These are phyloP conservation scores for Lasioglossum villosulum DNA, from an alignment of 2,888 invertebrate species.

Conservation along the genomic window DNA sequence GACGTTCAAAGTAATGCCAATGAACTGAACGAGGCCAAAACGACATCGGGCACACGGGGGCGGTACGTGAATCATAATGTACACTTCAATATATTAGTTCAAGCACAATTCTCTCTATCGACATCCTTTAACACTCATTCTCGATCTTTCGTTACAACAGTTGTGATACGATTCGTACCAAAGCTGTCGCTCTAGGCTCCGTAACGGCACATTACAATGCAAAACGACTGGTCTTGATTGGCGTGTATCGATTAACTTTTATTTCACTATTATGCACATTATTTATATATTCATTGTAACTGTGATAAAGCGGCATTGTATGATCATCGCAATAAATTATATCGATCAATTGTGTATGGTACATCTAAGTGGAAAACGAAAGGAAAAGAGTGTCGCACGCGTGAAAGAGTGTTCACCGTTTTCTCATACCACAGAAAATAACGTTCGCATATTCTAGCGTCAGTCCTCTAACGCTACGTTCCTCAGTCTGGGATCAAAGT, in stretches of 20 bases:
- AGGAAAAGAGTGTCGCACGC: not conserved
- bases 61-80: slow-evolving; percentile 39
- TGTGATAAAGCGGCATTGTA: slow-evolving; percentile 79
- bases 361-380: slow-evolving; percentile 32
- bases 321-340: slow-evolving; percentile 68
- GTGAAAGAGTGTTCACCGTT: not conserved
- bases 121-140: slow-evolving; percentile 32
- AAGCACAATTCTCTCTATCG: slow-evolving; percentile 10
- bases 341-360: slow-evolving; percentile 51
- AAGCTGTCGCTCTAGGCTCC: slow-evolving; percentile 16
- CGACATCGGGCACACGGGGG: slow-evolving; percentile 21
- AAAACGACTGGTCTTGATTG: slow-evolving; percentile 26
- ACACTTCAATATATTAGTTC: slow-evolving; percentile 33
- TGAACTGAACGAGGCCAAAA: slow-evolving; percentile 40
- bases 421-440: not conserved
- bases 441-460: not conserved
- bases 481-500: slow-evolving; percentile 77
- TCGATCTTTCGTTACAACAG: slow-evolving; percentile 23
- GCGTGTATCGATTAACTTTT: slow-evolving; percentile 53
- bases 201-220: slow-evolving; percentile 36
- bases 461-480: slow-evolving; percentile 74
- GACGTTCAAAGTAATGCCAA: slow-evolving; percentile 27
- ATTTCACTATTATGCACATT: slow-evolving; percentile 60
- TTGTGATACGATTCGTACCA: slow-evolving; percentile 15
- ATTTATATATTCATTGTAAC: slow-evolving; percentile 78